A percentile compares a stretch with the other conserved stretches of the same genome.
phyloP scores from a whole-genome alignment of 2,888 invertebrate species.

The Andrena haemorrhoa region DNA sequence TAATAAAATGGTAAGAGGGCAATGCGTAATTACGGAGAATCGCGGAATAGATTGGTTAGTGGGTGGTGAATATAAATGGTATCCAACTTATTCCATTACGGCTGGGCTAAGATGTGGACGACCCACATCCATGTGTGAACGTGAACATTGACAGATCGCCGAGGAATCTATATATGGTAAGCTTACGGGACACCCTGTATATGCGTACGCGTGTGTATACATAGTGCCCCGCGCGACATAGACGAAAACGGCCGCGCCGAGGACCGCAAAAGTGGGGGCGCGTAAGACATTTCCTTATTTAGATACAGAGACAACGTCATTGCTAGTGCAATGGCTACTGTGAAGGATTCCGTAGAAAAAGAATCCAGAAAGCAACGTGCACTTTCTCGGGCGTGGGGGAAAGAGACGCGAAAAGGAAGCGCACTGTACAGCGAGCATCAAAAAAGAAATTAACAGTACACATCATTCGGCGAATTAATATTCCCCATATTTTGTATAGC shows the following conservation, averaged over 20 bases:
- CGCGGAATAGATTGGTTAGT: too few relatives aligned
- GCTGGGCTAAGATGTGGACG: neutral
- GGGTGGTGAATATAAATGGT: too few relatives aligned
- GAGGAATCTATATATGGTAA: conserved; percentile 50
- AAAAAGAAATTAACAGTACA: neutral
- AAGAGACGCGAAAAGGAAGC: neutral
- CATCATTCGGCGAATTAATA: neutral
- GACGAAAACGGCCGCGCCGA: conserved; percentile 45
- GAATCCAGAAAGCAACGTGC: neutral
- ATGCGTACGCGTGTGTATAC: conserved; percentile 25
- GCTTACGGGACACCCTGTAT: conserved; percentile 46
- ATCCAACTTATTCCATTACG: too few relatives aligned
- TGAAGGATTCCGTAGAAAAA: neutral
- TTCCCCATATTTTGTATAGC: neutral
- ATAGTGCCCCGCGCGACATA: conserved; percentile 25
- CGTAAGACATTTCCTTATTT: conserved; percentile 81
- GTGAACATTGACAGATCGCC: conserved; percentile 25
- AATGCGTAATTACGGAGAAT: too few relatives aligned
- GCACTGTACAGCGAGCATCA: neutral
- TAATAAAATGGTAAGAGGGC: too few relatives aligned
- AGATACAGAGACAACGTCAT: conserved; percentile 71
- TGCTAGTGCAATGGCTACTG: conserved; percentile 29
- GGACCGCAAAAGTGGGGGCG: conserved; percentile 62
- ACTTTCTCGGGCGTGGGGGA: neutral
- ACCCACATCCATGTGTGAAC: conserved; percentile 24